phyloP scores from a whole-genome alignment of 2,113 vertebrate species.

The Poecilia latipinna region DNA sequence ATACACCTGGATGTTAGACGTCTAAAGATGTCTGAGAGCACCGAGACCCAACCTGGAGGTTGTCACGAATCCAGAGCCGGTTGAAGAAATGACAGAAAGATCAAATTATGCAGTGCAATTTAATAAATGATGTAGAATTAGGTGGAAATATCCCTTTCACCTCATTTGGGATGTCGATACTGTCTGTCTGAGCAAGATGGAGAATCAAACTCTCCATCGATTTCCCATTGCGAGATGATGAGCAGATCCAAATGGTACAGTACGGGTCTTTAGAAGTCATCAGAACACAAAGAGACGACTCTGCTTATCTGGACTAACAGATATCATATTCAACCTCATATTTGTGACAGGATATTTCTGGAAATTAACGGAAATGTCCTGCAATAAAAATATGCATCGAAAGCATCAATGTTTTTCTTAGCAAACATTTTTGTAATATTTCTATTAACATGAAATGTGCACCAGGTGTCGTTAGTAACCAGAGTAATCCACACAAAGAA shows the following conservation, averaged over 20 bases:
- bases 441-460: too few relatives aligned
- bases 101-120: background rate
- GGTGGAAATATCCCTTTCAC: constrained; percentile 10
- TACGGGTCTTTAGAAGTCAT: background rate
- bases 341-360: too few relatives aligned
- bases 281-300: too few relatives aligned
- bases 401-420: too few relatives aligned
- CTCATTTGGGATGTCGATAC: background rate
- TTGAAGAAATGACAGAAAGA: background rate
- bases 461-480: too few relatives aligned
- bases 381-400: too few relatives aligned
- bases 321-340: too few relatives aligned
- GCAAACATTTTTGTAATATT: too few relatives aligned
- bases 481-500: too few relatives aligned
- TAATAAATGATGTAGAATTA: background rate
- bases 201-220: background rate
- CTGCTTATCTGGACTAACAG: too few relatives aligned
- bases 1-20: background rate
- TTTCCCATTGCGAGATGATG: background rate
- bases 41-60: background rate
- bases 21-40: background rate
- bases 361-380: too few relatives aligned
- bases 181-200: background rate
- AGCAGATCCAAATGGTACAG: background rate
- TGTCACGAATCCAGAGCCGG: background rate